Evolutionary conservation across 2,113 vertebrate species (phyloP), one percentile per base, ranked within the genome.

Genomic region (Notothenia rossii): DNA sequence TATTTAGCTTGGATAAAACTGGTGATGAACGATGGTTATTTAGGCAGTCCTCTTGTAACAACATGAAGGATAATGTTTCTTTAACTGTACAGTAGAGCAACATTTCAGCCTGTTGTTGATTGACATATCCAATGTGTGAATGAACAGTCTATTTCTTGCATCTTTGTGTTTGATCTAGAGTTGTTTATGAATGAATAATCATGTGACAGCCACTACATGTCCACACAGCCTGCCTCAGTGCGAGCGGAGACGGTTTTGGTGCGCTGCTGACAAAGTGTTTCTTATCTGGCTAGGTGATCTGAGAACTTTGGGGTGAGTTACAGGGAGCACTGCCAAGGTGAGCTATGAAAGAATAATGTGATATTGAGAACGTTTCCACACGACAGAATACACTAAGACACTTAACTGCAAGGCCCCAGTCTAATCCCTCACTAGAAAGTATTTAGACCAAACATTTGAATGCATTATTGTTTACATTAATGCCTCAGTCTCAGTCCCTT

Each of bases 271-370:
- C 91, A 90, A 90, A 92, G 91, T 88, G 87, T 72, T 90, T 88
- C 87, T 91, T 94, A 94, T 95, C 94, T 88, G 87, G 73, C 72
- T 61, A 86, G 90, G 93, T 95, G 94, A 94, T 95, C 94, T 94
- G 94, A 95, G 94, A 91, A 90, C 86, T 84, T 86, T 83, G 86
- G 92, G 93, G 89, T 93, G 91, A 92, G 93, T 93, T 94, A 91
- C 91, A 93, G 86, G 79, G 82, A 85, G 76, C 79, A 68, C 82
- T 54, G 86, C 88, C 69, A 86, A 91, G 93, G 90, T 79, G 86
- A 88, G 85, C 93, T 90, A 93, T 94, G 83, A 95, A 94, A 95
- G 93, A 95, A 93, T 95, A 94, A 95, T 95, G 93, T 90, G 94
- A 94, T 88, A 94, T 76, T 80, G 94, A 94, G 94, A 94, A 88